Conservation (phyloP, 2,888 invertebrate species). For the Eristalinus aeneus region DNA sequence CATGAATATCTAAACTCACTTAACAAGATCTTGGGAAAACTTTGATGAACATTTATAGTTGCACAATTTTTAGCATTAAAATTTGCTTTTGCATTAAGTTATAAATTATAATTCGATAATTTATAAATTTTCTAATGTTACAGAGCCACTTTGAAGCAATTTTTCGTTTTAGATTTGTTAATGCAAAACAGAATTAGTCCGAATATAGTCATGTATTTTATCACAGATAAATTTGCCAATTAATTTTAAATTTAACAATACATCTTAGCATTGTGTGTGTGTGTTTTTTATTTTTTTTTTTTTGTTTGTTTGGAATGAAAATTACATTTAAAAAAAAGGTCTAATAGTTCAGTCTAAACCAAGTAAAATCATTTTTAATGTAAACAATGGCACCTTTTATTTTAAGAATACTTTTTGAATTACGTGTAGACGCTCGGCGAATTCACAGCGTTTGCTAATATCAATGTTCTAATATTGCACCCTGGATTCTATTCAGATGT, state of each 20-base stretch:
- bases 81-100: not conserved
- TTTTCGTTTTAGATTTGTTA: not conserved
- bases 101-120: not conserved
- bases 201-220: slow-evolving; percentile 34
- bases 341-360: slow-evolving; percentile 56
- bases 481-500: slow-evolving; percentile 57
- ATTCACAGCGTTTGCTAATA: slow-evolving; percentile 51
- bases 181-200: not conserved
- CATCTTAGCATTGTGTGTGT: slow-evolving; percentile 26
- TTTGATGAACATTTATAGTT: not conserved
- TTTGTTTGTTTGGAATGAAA: slow-evolving; percentile 34
- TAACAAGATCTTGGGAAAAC: too few species aligned
- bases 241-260: slow-evolving; percentile 31
- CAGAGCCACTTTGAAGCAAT: too few species aligned
- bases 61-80: too few species aligned
- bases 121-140: too few species aligned
- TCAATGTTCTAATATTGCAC: slow-evolving; percentile 61
- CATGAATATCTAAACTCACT: not conserved
- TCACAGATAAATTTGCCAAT: slow-evolving; percentile 65
- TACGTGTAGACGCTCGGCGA: slow-evolving; percentile 55
- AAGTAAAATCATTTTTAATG: slow-evolving; percentile 36
- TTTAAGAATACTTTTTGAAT: slow-evolving; percentile 21
- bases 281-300: too few species aligned
- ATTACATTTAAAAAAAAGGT: slow-evolving; percentile 11
- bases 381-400: slow-evolving; percentile 60